Evolutionary conservation across 2,113 vertebrate genomes (phyloP).

Genomic region (Athene cunicularia): DNA sequence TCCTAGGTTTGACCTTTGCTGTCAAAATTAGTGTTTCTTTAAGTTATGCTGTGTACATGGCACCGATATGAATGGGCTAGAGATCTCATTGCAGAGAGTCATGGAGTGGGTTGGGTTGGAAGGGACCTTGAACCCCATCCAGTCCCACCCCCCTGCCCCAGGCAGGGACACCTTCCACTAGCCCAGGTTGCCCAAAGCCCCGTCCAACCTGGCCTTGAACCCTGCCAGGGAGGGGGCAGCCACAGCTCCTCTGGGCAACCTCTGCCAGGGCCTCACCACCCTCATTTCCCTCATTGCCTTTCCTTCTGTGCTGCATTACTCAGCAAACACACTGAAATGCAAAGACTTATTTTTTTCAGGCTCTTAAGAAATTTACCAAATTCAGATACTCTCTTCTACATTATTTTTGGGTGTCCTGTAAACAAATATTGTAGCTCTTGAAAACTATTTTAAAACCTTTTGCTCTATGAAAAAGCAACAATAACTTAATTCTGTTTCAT

Average conservation of each 20-base stretch:
- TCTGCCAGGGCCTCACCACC: too few relatives aligned
- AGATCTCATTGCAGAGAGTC: neutral
- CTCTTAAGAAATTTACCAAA: neutral
- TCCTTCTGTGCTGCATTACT: rapidly evolving
- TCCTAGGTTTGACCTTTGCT: neutral
- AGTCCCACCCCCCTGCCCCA: too few relatives aligned
- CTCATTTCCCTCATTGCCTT: neutral
- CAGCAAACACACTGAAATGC: neutral
- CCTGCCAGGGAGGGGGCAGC: too few relatives aligned
- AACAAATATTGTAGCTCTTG: neutral
- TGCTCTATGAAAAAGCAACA: neutral
- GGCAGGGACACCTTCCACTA: too few relatives aligned
- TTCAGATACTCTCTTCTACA: neutral
- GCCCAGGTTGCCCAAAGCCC: too few relatives aligned
- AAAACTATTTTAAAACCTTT: neutral
- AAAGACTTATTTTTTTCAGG: neutral
- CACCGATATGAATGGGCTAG: neutral
- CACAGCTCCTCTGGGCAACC: too few relatives aligned
- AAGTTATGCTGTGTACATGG: neutral
- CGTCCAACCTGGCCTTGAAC: too few relatives aligned
- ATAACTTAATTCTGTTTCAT: neutral
- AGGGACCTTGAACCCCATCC: too few relatives aligned
- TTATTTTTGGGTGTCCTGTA: neutral
- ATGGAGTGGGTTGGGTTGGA: too few relatives aligned
- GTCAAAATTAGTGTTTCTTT: neutral